Evolutionary conservation across 2,113 vertebrate species (phyloP), one percentile per base, ranked within the genome.

Genomic region (Sula dactylatra): DNA sequence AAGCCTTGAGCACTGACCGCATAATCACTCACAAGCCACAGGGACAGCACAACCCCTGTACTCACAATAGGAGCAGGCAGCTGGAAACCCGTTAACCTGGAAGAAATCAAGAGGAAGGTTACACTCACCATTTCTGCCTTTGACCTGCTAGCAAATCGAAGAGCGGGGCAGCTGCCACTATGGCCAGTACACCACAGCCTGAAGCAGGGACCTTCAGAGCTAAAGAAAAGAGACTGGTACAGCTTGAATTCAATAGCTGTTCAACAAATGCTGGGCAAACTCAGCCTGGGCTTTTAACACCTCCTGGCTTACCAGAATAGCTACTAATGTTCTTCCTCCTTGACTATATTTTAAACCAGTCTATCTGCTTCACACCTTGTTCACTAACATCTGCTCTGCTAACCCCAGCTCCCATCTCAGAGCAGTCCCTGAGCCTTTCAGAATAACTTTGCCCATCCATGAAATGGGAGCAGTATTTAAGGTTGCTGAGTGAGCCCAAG

Each of bases 1-100:
- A 99, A 99, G 96, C 99, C 99, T 97, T 99, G 99, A 38, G 99
- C 99, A 10, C 99, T 99, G 96, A 99, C 99, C 0, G 99, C 99
- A 3, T 99, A 99, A 98, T 99, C 99, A 0, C 99, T 99, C 86
- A 99, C 96, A 8, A 99, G 98, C 98, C 99, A 99, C 94, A 99
- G 96, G 62, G 99, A 99, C 86, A 99, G 98, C 83, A 98, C 98
- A 26, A 98, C 96, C 83, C 99, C 99, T 0, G 98, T 98, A 21
- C 99, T 99, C 96, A 99, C 99, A 5, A 99, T 98, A 76, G 99
- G 99, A 76, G 99, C 98, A 20, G 99, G 99, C 95, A 99, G 98
- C 98, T 99, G 99, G 98, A 99, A 99, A 78, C 99, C 99, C 2
- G 99, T 99, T 98, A 99, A 98, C 98, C 99, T 99, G 97, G 36